phyloP scores from a whole-genome alignment of 1,140 invertebrate species.

The Diploscapter pachys region DNA sequence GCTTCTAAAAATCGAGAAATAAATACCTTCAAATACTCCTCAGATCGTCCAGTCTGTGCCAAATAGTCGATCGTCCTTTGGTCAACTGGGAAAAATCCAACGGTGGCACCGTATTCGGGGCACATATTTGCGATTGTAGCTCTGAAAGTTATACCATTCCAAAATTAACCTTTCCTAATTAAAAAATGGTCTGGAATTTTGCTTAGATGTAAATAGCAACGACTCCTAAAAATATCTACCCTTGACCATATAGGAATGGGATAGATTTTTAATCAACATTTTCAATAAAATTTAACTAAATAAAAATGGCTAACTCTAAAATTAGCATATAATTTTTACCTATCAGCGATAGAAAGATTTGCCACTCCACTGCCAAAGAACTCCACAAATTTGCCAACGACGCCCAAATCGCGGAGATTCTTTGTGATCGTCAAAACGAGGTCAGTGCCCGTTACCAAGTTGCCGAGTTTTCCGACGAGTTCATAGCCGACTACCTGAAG shows the following conservation, averaged over 20 bases:
- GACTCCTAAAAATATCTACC: no score
- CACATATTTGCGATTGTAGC: conserved; percentile 83
- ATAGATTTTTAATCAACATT: no score
- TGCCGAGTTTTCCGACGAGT: conserved; percentile 75
- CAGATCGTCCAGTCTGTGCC: conserved; percentile 71
- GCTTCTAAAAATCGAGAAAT: no score
- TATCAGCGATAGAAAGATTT: conserved; percentile 85
- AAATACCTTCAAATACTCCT: conserved; percentile 59
- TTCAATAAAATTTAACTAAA: no score
- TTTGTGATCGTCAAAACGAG: conserved; percentile 95
- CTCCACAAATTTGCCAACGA: conserved; percentile 97
- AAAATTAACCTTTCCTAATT: no score
- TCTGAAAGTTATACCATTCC: background rate
- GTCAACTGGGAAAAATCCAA: conserved; percentile 93
- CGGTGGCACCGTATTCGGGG: conserved; percentile 87
- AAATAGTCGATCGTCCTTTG: conserved; percentile 70
- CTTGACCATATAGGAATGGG: no score
- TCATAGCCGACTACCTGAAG: conserved; percentile 93
- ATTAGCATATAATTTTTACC: conserved; percentile 56
- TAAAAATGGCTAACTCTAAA: no score
- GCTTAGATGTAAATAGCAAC: no score
- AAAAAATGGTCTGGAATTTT: no score
- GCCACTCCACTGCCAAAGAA: conserved; percentile 90
- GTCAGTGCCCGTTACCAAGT: conserved; percentile 91
- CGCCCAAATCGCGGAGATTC: conserved; percentile 85